Evolutionary conservation across 2,113 vertebrate genomes (phyloP), one percentile per base, ranked within the genome.

Genomic region (Mastomys natalensis): DNA sequence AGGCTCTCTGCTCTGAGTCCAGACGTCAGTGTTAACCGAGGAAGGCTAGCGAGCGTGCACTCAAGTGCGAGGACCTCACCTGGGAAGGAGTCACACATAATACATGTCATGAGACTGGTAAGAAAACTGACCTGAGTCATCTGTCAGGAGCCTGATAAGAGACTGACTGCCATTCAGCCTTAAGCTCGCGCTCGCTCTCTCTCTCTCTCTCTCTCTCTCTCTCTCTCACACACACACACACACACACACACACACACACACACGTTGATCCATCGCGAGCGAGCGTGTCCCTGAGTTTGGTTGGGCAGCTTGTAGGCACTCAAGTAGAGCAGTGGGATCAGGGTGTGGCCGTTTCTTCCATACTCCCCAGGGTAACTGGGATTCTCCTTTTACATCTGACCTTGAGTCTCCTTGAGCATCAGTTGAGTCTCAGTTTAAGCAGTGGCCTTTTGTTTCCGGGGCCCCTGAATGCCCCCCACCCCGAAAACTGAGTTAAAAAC

Each of bases 1-100:
- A n/a, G 0, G 76, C 62, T 10, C 62, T 10, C 74, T 90, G 95
- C 77, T 86, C 93, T 66, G 92, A 91, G 88, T 92, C 26, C 70
- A 51, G 1, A n/a, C 60, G 84, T 58, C 31, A 7, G 90, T 55
- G 22, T 86, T 26, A 37, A 17, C 5, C 70, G 95, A 77, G 76
- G 45, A 80, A 58, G 81, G 7, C 70, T 6, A 5, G 82, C 77
- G 58, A 45, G 86, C 60, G 16, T 86, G 72, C 16, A 1, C 24
- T 66, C 9, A 78, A n/a, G 8, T 9, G 3, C 48, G 40, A 72
- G 84, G 88, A 26, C 37, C 60, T 93, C 60, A 24, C 11, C 2
- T 16, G 70, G 70, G 58, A 22, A 3, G 6, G 16, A 48, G 77
- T 34, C 37, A 10, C 55, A 80, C 68, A 3, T 3, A 48, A 45